A percentile compares a stretch with the other conserved stretches of the same genome.
Evolutionary conservation across 2,888 invertebrate species (phyloP).

Genomic region (Calameuta filiformis): DNA sequence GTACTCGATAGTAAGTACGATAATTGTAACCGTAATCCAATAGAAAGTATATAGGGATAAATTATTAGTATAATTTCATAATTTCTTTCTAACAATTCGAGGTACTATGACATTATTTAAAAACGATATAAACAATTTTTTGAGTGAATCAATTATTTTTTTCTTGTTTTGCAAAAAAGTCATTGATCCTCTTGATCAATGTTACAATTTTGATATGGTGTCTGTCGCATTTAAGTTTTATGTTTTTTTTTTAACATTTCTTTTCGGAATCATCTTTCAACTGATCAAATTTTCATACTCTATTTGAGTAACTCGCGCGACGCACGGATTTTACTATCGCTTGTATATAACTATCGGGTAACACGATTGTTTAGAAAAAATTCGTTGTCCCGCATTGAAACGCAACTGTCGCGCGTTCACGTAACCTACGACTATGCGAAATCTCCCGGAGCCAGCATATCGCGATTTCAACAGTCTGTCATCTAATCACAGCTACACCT

Average conservation of each 20-base stretch:
- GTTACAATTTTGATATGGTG: neutral
- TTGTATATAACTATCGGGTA: neutral
- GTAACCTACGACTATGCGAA: neutral
- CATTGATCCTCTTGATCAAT: neutral
- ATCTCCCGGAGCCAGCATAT: slow-evolving; percentile 9
- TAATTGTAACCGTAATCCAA: neutral
- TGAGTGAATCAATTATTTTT: neutral
- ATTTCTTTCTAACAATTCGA: neutral
- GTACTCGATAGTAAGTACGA: neutral
- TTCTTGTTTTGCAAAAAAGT: neutral
- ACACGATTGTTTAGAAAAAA: slow-evolving; percentile 19
- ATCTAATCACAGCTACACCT: slow-evolving; percentile 37
- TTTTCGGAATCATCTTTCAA: neutral
- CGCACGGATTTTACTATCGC: neutral
- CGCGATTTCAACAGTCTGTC: slow-evolving; percentile 33
- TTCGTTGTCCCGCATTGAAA: slow-evolving; percentile 25
- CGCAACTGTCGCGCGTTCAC: neutral
- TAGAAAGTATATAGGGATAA: neutral
- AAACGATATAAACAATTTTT: neutral
- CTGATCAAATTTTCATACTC: neutral
- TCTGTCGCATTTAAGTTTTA: neutral
- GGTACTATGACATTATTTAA: neutral
- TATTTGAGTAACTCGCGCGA: neutral
- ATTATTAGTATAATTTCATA: neutral
- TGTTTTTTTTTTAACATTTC: neutral